phyloP scores from a whole-genome alignment of 2,888 invertebrate genomes.

The Argyresthia albistria region DNA sequence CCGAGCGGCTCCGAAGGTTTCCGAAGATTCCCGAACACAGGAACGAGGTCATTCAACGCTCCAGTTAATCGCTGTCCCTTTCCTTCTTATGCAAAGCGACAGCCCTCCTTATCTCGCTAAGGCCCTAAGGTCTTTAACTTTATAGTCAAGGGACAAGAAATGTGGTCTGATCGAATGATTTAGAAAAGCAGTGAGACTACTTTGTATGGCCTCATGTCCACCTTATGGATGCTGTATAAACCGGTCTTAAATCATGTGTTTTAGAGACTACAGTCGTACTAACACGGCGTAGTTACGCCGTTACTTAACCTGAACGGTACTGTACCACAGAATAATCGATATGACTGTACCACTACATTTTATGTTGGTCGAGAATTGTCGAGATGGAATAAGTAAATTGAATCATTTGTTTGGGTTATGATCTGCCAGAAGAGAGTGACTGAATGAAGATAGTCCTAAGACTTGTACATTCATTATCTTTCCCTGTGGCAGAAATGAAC shows the following conservation, averaged over 20 bases:
- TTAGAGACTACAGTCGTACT: too few relatives aligned
- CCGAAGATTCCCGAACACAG: constrained; percentile 37
- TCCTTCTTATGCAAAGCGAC: constrained; percentile 24
- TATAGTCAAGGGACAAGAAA: constrained; percentile 25
- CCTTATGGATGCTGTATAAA: too few relatives aligned
- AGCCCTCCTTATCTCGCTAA: constrained; percentile 19
- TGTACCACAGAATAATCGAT: too few relatives aligned
- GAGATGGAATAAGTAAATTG: too few relatives aligned
- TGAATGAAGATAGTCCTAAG: too few relatives aligned
- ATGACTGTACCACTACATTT: constrained; percentile 19
- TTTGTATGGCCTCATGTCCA: constrained; percentile 7
- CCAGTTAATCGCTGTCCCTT: constrained; percentile 50
- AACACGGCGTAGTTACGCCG: too few relatives aligned
- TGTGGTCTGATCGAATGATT: constrained; percentile 34
- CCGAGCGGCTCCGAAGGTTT: constrained; percentile 36
- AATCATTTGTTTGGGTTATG: constrained; percentile 23
- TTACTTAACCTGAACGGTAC: too few relatives aligned
- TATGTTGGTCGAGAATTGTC: constrained; percentile 29
- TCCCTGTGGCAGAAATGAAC: too few relatives aligned
- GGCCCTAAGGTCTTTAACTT: constrained; percentile 30
- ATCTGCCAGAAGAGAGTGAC: background rate
- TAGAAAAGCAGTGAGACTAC: constrained; percentile 36
- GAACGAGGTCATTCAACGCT: constrained; percentile 56
- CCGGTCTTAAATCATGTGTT: too few relatives aligned
- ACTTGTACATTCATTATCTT: too few relatives aligned